Evolutionary conservation across 2,888 invertebrate species (phyloP).

Genomic region (Lasioglossum oenotherae): DNA sequence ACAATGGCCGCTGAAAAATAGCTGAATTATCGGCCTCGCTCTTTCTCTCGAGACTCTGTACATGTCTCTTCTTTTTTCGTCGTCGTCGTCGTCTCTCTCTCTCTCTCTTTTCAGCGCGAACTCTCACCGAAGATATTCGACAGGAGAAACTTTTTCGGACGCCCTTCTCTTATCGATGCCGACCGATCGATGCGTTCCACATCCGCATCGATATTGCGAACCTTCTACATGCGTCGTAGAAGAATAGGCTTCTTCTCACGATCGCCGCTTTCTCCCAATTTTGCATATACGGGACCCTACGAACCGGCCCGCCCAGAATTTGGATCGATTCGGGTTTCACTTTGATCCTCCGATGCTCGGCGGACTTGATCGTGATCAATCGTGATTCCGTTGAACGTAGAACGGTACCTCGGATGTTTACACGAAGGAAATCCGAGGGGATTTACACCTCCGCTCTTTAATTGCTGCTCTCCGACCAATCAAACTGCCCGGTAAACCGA

Average conservation of each 20-base stretch:
- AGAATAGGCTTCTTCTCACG: conserved; percentile 21
- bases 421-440: background rate
- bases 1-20: conserved; percentile 57
- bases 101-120: conserved; percentile 23
- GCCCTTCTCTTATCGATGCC: conserved; percentile 64
- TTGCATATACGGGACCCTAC: background rate
- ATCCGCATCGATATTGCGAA: conserved; percentile 17
- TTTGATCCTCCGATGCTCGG: background rate
- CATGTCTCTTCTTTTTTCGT: background rate
- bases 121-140: conserved; percentile 82
- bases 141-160: conserved; percentile 78
- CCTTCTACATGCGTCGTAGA: conserved; percentile 14
- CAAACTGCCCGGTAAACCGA: background rate
- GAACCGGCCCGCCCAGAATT: background rate
- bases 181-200: conserved; percentile 44
- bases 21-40: conserved; percentile 38
- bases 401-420: conserved; percentile 4
- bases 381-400: background rate
- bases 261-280: conserved; percentile 37
- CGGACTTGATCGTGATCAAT: background rate
- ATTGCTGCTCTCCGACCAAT: background rate
- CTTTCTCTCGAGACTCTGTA: background rate
- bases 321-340: conserved; percentile 15
- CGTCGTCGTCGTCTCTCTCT: background rate
- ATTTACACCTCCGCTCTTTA: background rate